A percentile compares a stretch with the other conserved stretches of the same genome.
Evolutionary conservation across 2,113 vertebrate species (phyloP).

Genomic region (Poeciliopsis occidentalis): DNA sequence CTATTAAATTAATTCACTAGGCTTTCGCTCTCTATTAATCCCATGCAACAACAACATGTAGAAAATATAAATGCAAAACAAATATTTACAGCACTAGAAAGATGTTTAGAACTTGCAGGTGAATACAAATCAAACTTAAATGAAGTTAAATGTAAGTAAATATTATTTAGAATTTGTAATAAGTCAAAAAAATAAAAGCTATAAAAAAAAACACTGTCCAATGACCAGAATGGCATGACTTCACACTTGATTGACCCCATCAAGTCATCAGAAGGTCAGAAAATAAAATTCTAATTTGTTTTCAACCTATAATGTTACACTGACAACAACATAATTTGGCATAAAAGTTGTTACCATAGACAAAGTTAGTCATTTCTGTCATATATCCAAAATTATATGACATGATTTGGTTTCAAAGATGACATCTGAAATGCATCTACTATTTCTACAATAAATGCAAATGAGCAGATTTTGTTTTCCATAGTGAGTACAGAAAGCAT

Average conservation of each 20-base stretch:
- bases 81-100: not conserved
- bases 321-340: too few species aligned
- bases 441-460: not conserved
- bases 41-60: slow-evolving; percentile 23
- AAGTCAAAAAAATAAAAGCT: not conserved
- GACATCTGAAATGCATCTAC: too few species aligned
- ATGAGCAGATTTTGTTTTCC: not conserved
- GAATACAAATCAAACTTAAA: not conserved
- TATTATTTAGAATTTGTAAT: not conserved
- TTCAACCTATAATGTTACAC: not conserved
- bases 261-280: not conserved
- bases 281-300: not conserved
- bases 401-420: not conserved
- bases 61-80: slow-evolving; percentile 5
- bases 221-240: too few species aligned
- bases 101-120: not conserved
- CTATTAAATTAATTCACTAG: slow-evolving; percentile 64
- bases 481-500: not conserved
- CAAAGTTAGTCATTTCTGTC: not conserved
- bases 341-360: not conserved
- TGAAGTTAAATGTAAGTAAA: not conserved
- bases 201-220: too few species aligned
- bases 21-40: slow-evolving; percentile 59
- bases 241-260: too few species aligned
- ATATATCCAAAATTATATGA: not conserved